Percentiles rank a stretch among this genome's conserved stretches.
phyloP scores from a whole-genome alignment of 2,888 invertebrate genomes.

The Cristatella mucedo region DNA sequence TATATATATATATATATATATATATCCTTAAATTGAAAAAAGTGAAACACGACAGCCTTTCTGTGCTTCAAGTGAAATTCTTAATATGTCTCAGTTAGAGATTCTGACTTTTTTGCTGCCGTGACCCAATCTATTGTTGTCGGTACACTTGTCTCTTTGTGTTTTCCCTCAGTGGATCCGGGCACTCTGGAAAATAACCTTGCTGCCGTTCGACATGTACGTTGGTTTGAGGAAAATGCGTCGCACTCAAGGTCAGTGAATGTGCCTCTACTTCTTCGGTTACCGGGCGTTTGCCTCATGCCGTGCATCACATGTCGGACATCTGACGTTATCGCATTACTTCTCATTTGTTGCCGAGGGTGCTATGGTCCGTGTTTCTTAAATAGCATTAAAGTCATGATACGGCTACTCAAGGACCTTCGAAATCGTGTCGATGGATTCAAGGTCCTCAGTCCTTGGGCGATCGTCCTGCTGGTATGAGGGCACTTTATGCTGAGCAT shows the following conservation, averaged over 20 bases:
- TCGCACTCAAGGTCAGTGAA: slow-evolving; percentile 66
- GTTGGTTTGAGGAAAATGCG: slow-evolving; percentile 96
- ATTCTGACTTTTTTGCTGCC: too few species aligned
- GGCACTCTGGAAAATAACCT: slow-evolving; percentile 69
- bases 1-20: too few species aligned
- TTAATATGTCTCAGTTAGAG: too few species aligned
- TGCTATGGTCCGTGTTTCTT: slow-evolving; percentile 9
- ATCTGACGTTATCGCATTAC: too few species aligned
- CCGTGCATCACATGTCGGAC: neutral
- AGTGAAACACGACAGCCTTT: too few species aligned
- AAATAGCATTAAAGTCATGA: slow-evolving; percentile 68
- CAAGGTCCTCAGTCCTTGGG: slow-evolving; percentile 82
- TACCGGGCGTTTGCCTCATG: neutral
- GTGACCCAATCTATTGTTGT: too few species aligned
- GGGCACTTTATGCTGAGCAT: slow-evolving; percentile 1
- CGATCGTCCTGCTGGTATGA: slow-evolving; percentile 65
- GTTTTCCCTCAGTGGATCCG: slow-evolving; percentile 43
- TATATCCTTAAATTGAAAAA: too few species aligned
- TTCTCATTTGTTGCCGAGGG: too few species aligned
- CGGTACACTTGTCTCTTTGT: neutral
- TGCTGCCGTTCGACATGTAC: slow-evolving; percentile 80
- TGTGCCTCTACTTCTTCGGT: too few species aligned
- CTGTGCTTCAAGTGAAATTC: too few species aligned
- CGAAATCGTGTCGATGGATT: slow-evolving; percentile 74
- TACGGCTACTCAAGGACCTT: slow-evolving; percentile 80